Conservation (phyloP, 2,888 invertebrate genomes). For the Crossocerus cetratus region DNA sequence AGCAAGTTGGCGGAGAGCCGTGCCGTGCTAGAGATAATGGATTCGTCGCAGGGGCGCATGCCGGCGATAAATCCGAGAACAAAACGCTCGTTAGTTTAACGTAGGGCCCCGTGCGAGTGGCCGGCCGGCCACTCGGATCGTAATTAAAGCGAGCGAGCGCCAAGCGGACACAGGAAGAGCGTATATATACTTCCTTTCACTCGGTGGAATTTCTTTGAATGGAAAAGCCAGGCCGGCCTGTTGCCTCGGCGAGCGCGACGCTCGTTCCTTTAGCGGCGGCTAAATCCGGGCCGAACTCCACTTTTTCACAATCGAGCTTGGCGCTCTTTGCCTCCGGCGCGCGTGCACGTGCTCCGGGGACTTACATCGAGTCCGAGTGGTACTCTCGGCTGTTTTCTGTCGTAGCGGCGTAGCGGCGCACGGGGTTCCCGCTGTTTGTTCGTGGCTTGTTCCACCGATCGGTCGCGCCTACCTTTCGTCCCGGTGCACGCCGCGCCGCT, state of each 20-base stretch:
- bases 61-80: conserved; percentile 13
- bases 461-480: conserved; percentile 58
- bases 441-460: conserved; percentile 57
- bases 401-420: conserved; percentile 23
- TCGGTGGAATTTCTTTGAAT: conserved; percentile 17
- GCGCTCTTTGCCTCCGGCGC: neutral
- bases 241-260: conserved; percentile 1
- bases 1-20: neutral
- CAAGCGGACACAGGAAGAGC: conserved; percentile 24
- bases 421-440: conserved; percentile 43
- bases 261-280: conserved; percentile 39
- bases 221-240: conserved; percentile 28
- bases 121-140: no score
- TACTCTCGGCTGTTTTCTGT: conserved; percentile 35
- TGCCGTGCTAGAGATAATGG: neutral
- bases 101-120: neutral
- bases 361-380: conserved; percentile 26
- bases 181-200: conserved; percentile 39
- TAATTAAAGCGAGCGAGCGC: conserved; percentile 20
- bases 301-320: neutral
- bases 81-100: conserved; percentile 25
- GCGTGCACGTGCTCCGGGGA: conserved; percentile 24
- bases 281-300: conserved; percentile 43
- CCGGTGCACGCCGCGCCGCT: conserved; percentile 20
- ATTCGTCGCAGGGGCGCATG: conserved; percentile 13